Evolutionary conservation across 2,797 vertebrate species (phyloP), one percentile per base, ranked within the genome.

Genomic region (Cebuella pygmaea): DNA sequence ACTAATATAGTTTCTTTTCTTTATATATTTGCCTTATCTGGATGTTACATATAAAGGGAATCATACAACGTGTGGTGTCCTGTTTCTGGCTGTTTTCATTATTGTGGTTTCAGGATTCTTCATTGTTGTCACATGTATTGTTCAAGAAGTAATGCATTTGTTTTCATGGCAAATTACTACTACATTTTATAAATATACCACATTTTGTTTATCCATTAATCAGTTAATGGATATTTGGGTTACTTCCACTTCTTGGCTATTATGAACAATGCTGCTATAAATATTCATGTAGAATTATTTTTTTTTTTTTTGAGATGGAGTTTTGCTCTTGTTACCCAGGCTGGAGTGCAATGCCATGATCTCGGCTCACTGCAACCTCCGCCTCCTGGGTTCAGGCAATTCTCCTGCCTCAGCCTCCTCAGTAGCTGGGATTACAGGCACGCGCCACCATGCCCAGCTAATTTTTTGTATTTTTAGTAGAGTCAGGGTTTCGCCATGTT

Each of bases 141-240:
- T 17, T 67, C 15, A 67, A n/a, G 61, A 67, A 80, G 30, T 22
- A 93, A 82, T 79, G 33, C 26, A 92, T 50, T 72, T 27, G 41
- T 85, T 93, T 52, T 48, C 57, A 11, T 67, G 9, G 27, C 46
- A 80, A 46, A 48, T 52, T 52, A 80, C 59, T 46, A 75, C 26
- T 88, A 79, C 11, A 52, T 39, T 80, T 59, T 48, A 80, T 46
- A 64, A 7, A 46, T 55, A 26, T 4, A 74, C 19, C 30, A 82
- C 17, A 67, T 81, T 82, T 74, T 88, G 12, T 93, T 95, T 88
- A 82, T 75, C 24, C 59, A 64, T 80, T 75, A 70, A 36, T 93
- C 64, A 52, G 4, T 0, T 91, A 44, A 57, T 91, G 70, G 44
- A 83, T 10, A 55, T 79, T 86, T 96, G 30, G 24, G 9, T 78